Evolutionary conservation across 2,888 invertebrate species (phyloP).

Genomic region (Diarsia mendica): DNA sequence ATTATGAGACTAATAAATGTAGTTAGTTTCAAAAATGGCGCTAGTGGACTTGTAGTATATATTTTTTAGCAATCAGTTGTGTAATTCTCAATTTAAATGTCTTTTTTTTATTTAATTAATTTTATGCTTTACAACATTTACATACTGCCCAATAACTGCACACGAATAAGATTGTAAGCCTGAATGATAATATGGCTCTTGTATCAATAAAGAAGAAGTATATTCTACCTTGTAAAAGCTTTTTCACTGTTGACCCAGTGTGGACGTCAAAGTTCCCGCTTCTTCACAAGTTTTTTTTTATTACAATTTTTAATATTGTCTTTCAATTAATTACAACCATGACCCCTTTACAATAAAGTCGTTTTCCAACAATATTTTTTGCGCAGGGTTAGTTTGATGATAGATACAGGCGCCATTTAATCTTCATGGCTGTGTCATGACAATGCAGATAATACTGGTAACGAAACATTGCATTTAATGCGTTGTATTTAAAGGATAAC

Average conservation of each 20-base stretch:
- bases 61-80: conserved; percentile 26
- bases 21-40: conserved; percentile 47
- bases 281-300: no score
- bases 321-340: no score
- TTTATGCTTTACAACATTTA: conserved; percentile 46
- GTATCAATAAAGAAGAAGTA: not conserved
- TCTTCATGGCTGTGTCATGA: conserved; percentile 46
- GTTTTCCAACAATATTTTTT: no score
- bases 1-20: conserved; percentile 50
- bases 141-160: conserved; percentile 16
- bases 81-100: conserved; percentile 34
- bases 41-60: conserved; percentile 47
- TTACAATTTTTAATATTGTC: no score
- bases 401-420: conserved; percentile 10
- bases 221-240: not conserved
- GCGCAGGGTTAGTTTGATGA: no score
- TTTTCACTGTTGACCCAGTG: not conserved
- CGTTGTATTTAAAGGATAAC: conserved; percentile 64
- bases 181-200: conserved; percentile 18
- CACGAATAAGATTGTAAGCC: conserved; percentile 2
- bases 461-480: conserved; percentile 68
- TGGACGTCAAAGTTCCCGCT: no score
- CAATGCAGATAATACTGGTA: conserved; percentile 47
- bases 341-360: no score
- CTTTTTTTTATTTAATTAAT: conserved; percentile 19